Conservation (phyloP, 1,140 invertebrate species). For the Macrosteles quadrilineatus region DNA sequence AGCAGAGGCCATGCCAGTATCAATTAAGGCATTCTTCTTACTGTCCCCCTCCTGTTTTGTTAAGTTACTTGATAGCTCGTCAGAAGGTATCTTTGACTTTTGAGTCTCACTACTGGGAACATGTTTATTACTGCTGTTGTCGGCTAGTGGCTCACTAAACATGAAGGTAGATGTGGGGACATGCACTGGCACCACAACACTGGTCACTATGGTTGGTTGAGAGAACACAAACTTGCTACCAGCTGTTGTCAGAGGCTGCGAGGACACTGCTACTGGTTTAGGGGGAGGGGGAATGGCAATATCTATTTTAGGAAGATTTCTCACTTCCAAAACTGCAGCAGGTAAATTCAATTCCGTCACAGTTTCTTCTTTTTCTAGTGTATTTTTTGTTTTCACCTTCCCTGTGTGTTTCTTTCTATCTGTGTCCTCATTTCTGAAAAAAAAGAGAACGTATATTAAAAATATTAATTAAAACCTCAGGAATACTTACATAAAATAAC, state of each 20-base stretch:
- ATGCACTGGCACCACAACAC: constrained; percentile 34
- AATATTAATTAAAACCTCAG: too few species aligned
- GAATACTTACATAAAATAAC: too few species aligned
- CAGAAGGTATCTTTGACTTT: background rate
- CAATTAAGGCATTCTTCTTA: too few species aligned
- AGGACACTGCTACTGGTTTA: background rate
- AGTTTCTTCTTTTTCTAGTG: constrained; percentile 48
- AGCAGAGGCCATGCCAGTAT: too few species aligned
- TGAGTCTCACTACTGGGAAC: background rate
- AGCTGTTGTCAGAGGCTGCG: background rate
- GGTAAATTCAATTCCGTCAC: constrained; percentile 57
- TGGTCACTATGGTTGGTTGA: background rate
- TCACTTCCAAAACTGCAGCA: constrained; percentile 60
- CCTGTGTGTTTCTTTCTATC: constrained; percentile 10
- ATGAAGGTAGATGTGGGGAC: constrained; percentile 56
- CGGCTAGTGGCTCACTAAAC: constrained; percentile 56
- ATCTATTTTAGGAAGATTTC: constrained; percentile 62
- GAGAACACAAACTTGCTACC: constrained; percentile 12
- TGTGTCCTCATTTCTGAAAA: constrained; percentile 14
- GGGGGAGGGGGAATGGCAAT: constrained; percentile 50
- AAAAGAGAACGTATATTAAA: too few species aligned
- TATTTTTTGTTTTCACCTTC: constrained; percentile 43
- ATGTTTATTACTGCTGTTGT: constrained; percentile 38
- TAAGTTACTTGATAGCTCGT: background rate
- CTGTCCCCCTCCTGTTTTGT: background rate